These are phyloP conservation scores for Megalopta genalis DNA, from an alignment of 1,140 invertebrate species.

Conservation along the genomic window DNA sequence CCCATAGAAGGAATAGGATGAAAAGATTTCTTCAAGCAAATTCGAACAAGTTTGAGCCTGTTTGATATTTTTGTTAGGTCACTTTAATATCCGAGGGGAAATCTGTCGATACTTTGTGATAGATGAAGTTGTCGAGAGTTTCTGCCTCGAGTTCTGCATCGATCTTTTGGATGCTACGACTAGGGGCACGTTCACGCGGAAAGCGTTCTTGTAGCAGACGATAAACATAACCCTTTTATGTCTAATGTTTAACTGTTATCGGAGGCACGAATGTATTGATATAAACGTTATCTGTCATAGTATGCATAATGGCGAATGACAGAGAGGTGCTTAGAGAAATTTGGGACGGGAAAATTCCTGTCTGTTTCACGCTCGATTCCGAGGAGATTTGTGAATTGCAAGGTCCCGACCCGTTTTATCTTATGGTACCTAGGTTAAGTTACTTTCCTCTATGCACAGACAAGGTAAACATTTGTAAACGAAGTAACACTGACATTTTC, in stretches of 20 bases:
- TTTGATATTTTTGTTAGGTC: too few relatives aligned
- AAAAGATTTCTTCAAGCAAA: too few relatives aligned
- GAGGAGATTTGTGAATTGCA: constrained; percentile 94
- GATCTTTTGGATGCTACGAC: too few relatives aligned
- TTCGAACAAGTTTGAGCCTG: too few relatives aligned
- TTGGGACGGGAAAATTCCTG: constrained; percentile 96
- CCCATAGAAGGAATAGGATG: too few relatives aligned
- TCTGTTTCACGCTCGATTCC: constrained; percentile 92
- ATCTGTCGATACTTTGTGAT: too few relatives aligned
- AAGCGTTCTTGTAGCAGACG: constrained; percentile 22
- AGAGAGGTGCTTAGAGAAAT: constrained; percentile 95
- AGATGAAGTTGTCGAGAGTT: too few relatives aligned
- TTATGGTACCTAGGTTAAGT: constrained; percentile 96
- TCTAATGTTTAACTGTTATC: neutral
- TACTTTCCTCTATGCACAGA: constrained; percentile 98
- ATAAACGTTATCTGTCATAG: neutral
- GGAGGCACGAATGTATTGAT: constrained; percentile 10
- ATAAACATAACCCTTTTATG: constrained; percentile 27
- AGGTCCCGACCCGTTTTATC: constrained; percentile 94
- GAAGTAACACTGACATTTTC: neutral
- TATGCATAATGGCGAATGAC: constrained; percentile 89
- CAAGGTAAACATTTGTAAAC: constrained; percentile 84
- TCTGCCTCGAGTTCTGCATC: too few relatives aligned
- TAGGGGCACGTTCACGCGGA: too few relatives aligned
- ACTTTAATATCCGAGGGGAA: too few relatives aligned